Evolutionary conservation across 2,888 invertebrate species (phyloP), one percentile per base, ranked within the genome.

Genomic region (Mycogona germanica): DNA sequence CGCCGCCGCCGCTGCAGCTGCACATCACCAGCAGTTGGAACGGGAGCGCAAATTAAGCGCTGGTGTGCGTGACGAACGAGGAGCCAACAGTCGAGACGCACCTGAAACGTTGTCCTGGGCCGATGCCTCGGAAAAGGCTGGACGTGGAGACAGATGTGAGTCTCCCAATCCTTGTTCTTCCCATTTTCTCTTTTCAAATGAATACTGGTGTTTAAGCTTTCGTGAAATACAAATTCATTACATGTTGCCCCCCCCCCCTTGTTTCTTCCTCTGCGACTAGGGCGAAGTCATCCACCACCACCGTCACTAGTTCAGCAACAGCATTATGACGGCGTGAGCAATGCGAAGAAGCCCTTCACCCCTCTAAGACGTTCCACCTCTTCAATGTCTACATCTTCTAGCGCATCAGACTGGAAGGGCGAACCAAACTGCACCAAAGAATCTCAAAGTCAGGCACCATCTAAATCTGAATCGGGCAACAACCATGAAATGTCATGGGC

Each of bases 331-430:
- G 67, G 67, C 55, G 60, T 62, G 4, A 66, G 65, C 4, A 60
- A n/a, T n/a, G 65, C 21, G 63, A 67, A 50, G 46, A 68, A 66
- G 59, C 67, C 65, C 58, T 64, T 66, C 58, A 70, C 68, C 3
- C 66, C 70, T 12, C 60, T 71, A 55, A 68, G 69, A 57, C 61
- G 70, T 38, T 65, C 67, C 47, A 66, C 68, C 37, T 68, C 69
- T 7, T 67, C 65, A 44, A 62, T 66, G 56, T 66, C 62, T 35
- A n/a, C n/a, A n/a, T 63, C 63, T 54, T 65, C 66, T 2, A 60
- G 56, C 19, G 57, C 61, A 23, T 61, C 66, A 1, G 66, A 68
- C 9, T 61, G 65, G 32, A 67, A 67, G 58, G 62, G 61, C 28
- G 67, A n/a, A n/a, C n/a, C n/a, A n/a, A n/a, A n/a, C n/a, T n/a